Evolutionary conservation across 1,140 invertebrate species (phyloP), one percentile per base, ranked within the genome.

Genomic region (Colletes gigas): DNA sequence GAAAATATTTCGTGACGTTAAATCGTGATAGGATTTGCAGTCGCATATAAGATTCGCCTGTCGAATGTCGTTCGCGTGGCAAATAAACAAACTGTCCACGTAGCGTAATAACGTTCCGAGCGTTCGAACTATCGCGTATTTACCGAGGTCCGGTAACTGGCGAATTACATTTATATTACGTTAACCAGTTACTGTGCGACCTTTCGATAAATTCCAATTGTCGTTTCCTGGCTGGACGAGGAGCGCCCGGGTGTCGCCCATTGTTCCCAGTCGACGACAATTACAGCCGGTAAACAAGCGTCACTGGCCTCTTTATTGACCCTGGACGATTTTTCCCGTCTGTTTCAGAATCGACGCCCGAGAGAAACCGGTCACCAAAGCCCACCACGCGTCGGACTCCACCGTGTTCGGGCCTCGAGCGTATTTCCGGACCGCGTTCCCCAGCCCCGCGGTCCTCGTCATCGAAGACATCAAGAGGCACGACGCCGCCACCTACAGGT

Each of bases 401-500:
- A 95, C 96, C 88, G 96, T 97, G 84, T 97, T 97, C 92, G 97
- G 97, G 54, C 95, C 96, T 59, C 95, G 97, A 77, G 97, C 97
- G 59, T 96, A 96, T 93, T 97, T 98, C 93, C 94, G 95, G 73
- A 92, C 92, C 8, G 95, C 96, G 55, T 94, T 95, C 62, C 95
- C 95, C 41, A 94, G 95, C 71, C 96, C 96, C 60, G 97, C 97
- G 66, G 95, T 96, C 70, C 94, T 98, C 81, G 94, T 96, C 84
- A 94, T 97, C 74, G 95, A 97, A 87, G 96, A 97, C 92, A 96
- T 98, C 80, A 96, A 96, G 89, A 94, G 96, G 55, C 95, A 96
- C 90, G 97, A 98, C 92, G 97, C 97, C 89, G 97, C 97, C 62
- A 95, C 97, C 78, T 98, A 98, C 93, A 94, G 97, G 70, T 98